phyloP scores from a whole-genome alignment of 2,797 vertebrate genomes.

The Basileuterus tristriatus region DNA sequence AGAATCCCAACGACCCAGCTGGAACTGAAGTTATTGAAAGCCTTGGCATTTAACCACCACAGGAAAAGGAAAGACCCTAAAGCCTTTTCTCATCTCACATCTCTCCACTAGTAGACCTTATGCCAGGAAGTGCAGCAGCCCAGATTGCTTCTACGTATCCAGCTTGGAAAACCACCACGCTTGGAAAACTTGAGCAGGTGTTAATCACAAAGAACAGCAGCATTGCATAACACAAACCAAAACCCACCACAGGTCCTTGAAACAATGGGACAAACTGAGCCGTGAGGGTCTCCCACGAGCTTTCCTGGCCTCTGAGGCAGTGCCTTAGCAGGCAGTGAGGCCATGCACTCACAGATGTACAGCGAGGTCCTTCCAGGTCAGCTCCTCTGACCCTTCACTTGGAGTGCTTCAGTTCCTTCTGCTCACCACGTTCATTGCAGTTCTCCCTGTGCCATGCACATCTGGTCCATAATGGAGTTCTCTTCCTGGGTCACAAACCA shows the following conservation, averaged over 20 bases:
- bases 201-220: not conserved
- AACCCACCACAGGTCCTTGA: not conserved
- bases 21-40: slow-evolving; percentile 33
- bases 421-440: not conserved
- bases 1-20: slow-evolving; percentile 47
- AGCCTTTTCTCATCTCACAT: not conserved
- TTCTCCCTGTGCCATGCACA: not conserved
- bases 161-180: accelerated
- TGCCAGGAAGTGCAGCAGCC: not conserved
- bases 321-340: not conserved
- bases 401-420: accelerated
- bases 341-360: not conserved
- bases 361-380: accelerated
- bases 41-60: slow-evolving; percentile 8
- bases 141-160: not conserved
- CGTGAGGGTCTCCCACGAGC: accelerated
- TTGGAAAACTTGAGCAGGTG: not conserved
- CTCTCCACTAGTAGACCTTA: not conserved
- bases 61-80: not conserved
- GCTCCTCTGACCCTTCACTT: not conserved
- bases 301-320: not conserved
- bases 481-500: not conserved
- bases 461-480: not conserved
- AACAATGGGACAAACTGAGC: not conserved
- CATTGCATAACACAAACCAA: not conserved